A percentile compares a stretch with the other conserved stretches of the same genome.
Evolutionary conservation across 2,797 vertebrate species (phyloP).

Genomic region (Uromys caudimaculatus): DNA sequence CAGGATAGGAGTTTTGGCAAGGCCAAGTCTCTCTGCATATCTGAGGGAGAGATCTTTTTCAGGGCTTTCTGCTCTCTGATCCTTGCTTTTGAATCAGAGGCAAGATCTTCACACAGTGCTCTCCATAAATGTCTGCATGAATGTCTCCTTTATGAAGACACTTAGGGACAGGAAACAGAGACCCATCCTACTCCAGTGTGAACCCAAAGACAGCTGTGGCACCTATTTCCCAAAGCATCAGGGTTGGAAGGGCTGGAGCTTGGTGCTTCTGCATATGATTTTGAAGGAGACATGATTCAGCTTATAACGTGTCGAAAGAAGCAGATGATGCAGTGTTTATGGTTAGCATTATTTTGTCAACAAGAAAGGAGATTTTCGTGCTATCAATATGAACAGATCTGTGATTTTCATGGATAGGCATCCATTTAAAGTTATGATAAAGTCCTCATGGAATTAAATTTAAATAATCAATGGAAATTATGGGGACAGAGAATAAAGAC

Average conservation of each 20-base stretch:
- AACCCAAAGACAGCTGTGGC: background rate
- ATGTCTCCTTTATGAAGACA: background rate
- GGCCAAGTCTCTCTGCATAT: background rate
- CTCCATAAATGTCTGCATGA: background rate
- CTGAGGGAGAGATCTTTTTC: background rate
- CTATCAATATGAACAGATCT: background rate
- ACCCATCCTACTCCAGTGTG: background rate
- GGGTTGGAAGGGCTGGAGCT: background rate
- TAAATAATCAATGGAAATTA: background rate
- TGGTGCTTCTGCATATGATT: background rate
- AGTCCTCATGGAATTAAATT: background rate
- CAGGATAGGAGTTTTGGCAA: background rate
- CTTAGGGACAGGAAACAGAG: background rate
- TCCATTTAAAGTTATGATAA: background rate
- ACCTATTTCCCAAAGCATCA: background rate
- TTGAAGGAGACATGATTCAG: background rate
- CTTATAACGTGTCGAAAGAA: background rate
- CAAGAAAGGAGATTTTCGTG: background rate
- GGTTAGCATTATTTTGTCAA: background rate
- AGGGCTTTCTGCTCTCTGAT: no score
- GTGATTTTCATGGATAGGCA: accelerated
- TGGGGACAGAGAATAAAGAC: background rate
- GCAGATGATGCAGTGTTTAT: background rate
- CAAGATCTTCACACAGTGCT: background rate
- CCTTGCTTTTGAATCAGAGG: background rate